Evolutionary conservation across 1,140 invertebrate species (phyloP).

Genomic region (Stegodyphus mimosarum): DNA sequence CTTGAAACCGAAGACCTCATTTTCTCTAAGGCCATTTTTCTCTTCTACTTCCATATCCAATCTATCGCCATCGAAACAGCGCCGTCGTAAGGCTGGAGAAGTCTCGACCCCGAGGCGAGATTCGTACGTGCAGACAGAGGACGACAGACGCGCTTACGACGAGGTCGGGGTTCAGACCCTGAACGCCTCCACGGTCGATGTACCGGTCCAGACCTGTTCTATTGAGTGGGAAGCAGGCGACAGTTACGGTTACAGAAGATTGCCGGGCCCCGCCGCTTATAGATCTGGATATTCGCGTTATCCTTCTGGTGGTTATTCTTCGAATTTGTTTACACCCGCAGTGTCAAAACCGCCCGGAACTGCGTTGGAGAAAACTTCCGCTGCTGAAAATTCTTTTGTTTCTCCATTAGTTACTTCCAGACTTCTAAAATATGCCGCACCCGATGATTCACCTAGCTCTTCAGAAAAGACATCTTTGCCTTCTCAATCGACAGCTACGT

Average conservation of each 20-base stretch:
- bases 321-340: not conserved
- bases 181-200: constrained; percentile 52
- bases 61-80: not conserved
- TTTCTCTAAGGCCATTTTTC: constrained; percentile 38
- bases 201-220: constrained; percentile 56
- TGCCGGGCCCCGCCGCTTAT: not conserved
- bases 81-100: not conserved
- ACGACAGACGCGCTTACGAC: not conserved
- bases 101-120: not conserved
- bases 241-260: not conserved
- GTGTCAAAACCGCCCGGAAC: not conserved
- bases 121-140: constrained; percentile 36
- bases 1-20: constrained; percentile 41
- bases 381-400: constrained; percentile 9
- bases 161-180: constrained; percentile 53
- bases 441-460: constrained; percentile 5
- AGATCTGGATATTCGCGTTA: not conserved
- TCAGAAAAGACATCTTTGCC: not conserved
- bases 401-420: constrained; percentile 17
- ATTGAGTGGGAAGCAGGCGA: constrained; percentile 35
- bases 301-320: constrained; percentile 15
- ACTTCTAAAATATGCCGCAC: constrained; percentile 43
- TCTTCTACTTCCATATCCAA: constrained; percentile 1
- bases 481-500: constrained; percentile 1
- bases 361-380: not conserved